Base-by-base conservation (phyloP, 1,140 invertebrate genomes). In the Zaprionus camerounensis region DNA sequence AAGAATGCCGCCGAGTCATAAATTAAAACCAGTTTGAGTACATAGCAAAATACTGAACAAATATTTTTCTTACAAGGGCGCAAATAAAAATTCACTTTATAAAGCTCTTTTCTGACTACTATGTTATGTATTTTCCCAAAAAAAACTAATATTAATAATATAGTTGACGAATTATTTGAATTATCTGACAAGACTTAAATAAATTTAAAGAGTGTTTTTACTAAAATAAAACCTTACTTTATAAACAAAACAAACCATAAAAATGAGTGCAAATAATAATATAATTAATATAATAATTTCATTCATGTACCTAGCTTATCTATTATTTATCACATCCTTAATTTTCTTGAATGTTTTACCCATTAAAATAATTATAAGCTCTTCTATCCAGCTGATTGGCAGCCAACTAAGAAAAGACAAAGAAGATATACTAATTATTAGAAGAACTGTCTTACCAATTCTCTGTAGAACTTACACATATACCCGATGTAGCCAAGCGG, bases 331-430 rank as follows among this genome's bases (percentile, higher is more conserved):
- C 0, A 2, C 20, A 51, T 51, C 13, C n/a, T 44, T 44, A 2
- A n/a, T n/a, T 1, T 44, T 13, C 5, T 20, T 46, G 22, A 86
- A 69, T 5, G 0, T 31, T 1, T 15, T 26, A 7, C 24, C 9
- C 4, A 12, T 1, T 7, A 34, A 0, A 0, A 49, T 6, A 5
- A 80, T 1, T 11, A 46, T 4, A 1, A 69, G 0, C 1, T 2
- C n/a, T 12, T 74, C 41, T 9, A 83, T 77, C 84, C 84, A 87
- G 15, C 15, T 26, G 13, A 58, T 4, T 2, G 83, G 83, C 24
- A 90, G 12, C 0, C 13, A 36, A 72, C 17, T 24, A 7, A 3
- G 7, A 46, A 46, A 17, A 28, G 6, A 11, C 13, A 31, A 17
- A 17, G 17, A 3, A 6, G 0, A 17, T 17, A 44, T 44, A 2